phyloP scores from a whole-genome alignment of 2,797 vertebrate species.

The Tauraco hartlaubi region DNA sequence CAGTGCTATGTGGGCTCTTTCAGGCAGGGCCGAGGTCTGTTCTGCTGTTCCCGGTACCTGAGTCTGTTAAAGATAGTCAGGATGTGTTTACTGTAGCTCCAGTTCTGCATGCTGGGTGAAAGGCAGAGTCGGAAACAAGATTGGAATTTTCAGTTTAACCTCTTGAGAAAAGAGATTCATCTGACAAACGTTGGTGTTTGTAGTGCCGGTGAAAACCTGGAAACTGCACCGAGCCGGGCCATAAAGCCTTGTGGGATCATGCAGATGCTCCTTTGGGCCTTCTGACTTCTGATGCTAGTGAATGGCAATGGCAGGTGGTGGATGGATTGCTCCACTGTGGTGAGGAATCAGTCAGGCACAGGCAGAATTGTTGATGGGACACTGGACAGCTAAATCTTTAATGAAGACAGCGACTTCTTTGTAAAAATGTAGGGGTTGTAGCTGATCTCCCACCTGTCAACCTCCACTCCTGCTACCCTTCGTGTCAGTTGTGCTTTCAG shows the following conservation, averaged over 20 bases:
- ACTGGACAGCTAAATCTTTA: neutral
- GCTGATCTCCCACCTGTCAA: neutral
- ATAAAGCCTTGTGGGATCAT: neutral
- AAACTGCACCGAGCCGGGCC: rapidly evolving
- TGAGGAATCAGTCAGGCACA: neutral
- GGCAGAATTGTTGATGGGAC: neutral
- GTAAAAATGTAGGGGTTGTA: neutral
- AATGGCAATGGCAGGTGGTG: neutral
- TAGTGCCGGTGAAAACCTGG: neutral
- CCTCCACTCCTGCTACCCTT: neutral
- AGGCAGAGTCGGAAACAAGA: neutral
- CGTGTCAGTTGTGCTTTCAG: neutral
- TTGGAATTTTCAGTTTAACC: neutral
- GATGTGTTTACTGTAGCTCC: neutral
- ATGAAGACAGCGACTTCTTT: neutral
- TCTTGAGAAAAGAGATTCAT: neutral
- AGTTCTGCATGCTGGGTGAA: neutral
- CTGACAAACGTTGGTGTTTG: neutral
- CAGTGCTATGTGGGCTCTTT: neutral
- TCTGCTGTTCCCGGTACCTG: too few relatives aligned
- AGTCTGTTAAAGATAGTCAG: neutral
- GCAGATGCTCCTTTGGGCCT: neutral
- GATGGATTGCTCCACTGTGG: neutral
- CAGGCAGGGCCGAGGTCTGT: neutral
- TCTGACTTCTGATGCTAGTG: neutral